Evolutionary conservation across 2,113 vertebrate species (phyloP), one percentile per base, ranked within the genome.

Genomic region (Myiozetetes cayanensis): DNA sequence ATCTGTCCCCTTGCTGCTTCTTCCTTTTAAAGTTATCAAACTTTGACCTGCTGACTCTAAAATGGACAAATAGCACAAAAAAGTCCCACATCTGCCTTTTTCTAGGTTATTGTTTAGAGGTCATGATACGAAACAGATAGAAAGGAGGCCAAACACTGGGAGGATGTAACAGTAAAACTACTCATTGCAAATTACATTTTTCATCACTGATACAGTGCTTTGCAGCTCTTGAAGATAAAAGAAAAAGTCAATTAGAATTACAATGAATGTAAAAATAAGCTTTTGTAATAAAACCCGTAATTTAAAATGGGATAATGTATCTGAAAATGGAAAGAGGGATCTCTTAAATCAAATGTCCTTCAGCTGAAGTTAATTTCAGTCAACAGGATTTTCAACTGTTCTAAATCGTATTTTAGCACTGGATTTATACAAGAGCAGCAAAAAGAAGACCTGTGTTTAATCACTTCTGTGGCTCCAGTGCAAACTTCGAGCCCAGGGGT

Each of bases 301-400:
- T 96, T 97, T 97, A 96, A 95, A 97, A 94, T 49, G 78, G 95
- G 94, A 90, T 95, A 93, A 96, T 94, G 68, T 91, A 88, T 96
- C 76, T 96, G 96, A 95, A 96, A 94, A 95, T 90, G 93, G 96
- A 95, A 93, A 93, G 91, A 94, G 70, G 91, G 84, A 88, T 95
- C 97, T 95, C 96, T 94, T 96, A 94, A 97, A 96, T 95, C 94
- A 90, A 97, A 94, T 44, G 95, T 96, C 96, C 96, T 96, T 96
- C 97, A 96, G 94, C 90, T 43, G 72, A 94, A 96, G 95, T 94
- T 97, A 96, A 96, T 96, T 96, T 97, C 90, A 91, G 97, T 95
- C 95, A 96, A 97, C 71, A 96, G 95, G 90, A 96, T 92, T 93
- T 96, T 94, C 85, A 93, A 80, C 87, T 28, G 19, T 74, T 85